A percentile compares a stretch with the other conserved stretches of the same genome.
These are phyloP conservation scores for Clunio marinus DNA, from an alignment of 2,888 invertebrate species.

Conservation along the genomic window DNA sequence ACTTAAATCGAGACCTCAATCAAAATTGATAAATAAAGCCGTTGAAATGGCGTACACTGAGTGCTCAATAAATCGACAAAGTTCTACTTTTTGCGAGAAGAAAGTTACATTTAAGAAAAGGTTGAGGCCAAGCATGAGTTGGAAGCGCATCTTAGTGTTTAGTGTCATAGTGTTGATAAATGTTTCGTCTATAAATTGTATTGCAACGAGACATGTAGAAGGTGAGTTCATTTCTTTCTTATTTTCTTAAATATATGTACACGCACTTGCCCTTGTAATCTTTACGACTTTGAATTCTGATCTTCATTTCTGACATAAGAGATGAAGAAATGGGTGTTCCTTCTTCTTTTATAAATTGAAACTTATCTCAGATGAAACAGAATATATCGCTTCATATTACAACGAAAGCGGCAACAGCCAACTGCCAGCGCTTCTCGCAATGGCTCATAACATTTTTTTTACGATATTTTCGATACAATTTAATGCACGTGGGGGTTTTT, in stretches of 20 bases:
- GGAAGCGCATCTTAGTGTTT: constrained; percentile 28
- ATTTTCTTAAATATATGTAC: neutral
- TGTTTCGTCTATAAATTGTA: constrained; percentile 35
- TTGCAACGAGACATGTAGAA: constrained; percentile 35
- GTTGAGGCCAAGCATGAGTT: neutral
- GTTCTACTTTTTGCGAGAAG: constrained; percentile 31
- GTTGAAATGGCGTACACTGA: constrained; percentile 25
- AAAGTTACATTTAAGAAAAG: neutral
- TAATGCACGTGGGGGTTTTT: constrained; percentile 19
- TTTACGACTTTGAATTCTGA: constrained; percentile 30
- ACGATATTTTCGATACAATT: constrained; percentile 7
- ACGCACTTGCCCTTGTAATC: constrained; percentile 16
- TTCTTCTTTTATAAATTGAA: constrained; percentile 33
- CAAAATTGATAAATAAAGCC: constrained; percentile 23
- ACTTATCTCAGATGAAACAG: constrained; percentile 23
- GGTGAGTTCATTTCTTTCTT: constrained; percentile 38
- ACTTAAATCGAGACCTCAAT: constrained; percentile 17
- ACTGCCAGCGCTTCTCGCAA: neutral
- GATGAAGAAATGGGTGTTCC: neutral
- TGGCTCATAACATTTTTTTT: constrained; percentile 21
- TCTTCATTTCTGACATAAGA: neutral
- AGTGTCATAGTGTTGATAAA: constrained; percentile 35
- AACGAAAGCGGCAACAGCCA: neutral
- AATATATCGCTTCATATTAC: neutral
- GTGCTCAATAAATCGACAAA: constrained; percentile 15